Evolutionary conservation across 2,113 vertebrate species (phyloP).

Genomic region (Sphaerodactylus townsendi): DNA sequence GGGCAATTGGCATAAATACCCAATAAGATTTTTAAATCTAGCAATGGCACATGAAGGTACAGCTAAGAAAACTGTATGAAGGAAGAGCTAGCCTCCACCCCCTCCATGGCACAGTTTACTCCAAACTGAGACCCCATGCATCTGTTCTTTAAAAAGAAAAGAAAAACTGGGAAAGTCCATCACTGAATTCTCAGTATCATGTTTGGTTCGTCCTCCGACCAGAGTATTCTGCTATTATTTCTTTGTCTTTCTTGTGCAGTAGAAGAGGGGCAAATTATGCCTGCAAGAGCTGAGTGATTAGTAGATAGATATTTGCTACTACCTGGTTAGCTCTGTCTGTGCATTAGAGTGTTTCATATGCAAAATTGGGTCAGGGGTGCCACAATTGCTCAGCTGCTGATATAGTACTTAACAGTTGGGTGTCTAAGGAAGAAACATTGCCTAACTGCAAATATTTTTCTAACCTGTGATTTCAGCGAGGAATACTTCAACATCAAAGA

Average conservation of each 20-base stretch:
- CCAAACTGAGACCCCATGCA: too few species aligned
- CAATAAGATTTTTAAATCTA: too few species aligned
- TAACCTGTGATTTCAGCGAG: conserved; percentile 10
- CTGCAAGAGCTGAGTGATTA: conserved; percentile 13
- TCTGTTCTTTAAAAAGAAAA: too few species aligned
- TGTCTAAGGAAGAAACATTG: conserved; percentile 13
- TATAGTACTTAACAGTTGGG: background rate
- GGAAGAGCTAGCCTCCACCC: too few species aligned
- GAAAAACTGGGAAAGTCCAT: too few species aligned
- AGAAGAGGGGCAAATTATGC: conserved; percentile 3
- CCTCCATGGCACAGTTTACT: too few species aligned
- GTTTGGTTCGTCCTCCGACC: background rate
- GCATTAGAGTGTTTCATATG: conserved; percentile 35
- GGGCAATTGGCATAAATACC: too few species aligned
- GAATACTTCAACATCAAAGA: conserved; percentile 22
- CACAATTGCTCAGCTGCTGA: conserved; percentile 38
- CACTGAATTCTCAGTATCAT: too few species aligned
- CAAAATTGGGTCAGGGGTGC: conserved; percentile 31
- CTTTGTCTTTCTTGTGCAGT: conserved; percentile 19
- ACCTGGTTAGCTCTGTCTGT: conserved; percentile 22
- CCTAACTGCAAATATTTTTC: conserved; percentile 36
- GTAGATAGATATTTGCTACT: conserved; percentile 37
- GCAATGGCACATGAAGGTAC: too few species aligned
- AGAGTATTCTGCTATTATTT: conserved; percentile 15
- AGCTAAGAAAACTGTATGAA: too few species aligned